Conservation (phyloP, 2,113 vertebrate species). For the Hemichromis elongatus region DNA sequence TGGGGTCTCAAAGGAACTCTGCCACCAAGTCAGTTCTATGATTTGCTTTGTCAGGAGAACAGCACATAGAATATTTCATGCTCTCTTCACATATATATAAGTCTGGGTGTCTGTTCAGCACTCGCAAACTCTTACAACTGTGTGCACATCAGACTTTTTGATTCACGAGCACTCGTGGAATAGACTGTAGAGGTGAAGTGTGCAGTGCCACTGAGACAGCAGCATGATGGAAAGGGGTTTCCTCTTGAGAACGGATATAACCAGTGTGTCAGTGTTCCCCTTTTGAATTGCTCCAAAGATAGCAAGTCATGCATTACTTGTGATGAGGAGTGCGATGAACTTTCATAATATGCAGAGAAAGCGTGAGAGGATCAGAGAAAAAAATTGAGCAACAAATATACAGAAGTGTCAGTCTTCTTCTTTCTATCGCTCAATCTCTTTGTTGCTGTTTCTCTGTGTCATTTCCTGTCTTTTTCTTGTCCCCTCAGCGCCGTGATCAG, state of each 20-base stretch:
- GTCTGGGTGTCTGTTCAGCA: background rate
- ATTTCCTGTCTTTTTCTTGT: constrained; percentile 13
- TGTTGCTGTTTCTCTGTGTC: background rate
- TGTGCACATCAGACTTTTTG: background rate
- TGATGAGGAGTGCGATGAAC: background rate
- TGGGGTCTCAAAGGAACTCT: constrained; percentile 10
- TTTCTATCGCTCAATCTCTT: background rate
- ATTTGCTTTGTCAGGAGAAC: background rate
- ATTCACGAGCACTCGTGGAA: background rate
- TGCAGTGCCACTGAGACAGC: background rate
- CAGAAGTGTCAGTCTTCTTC: background rate
- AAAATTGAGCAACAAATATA: constrained; percentile 24
- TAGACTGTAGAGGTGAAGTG: background rate
- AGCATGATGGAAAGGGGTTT: background rate
- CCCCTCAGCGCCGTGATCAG: constrained; percentile 59
- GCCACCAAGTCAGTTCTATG: background rate
- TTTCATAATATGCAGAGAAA: constrained; percentile 20
- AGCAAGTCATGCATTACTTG: background rate
- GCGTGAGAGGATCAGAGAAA: background rate
- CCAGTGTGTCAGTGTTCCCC: background rate
- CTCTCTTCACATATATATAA: background rate
- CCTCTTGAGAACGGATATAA: background rate
- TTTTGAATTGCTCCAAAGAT: background rate
- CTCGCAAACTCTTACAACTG: constrained; percentile 3
- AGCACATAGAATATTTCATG: constrained; percentile 32